A percentile compares a stretch with the other conserved stretches of the same genome.
Conservation (phyloP, 2,888 invertebrate species). For the Brachylomia viminalis region DNA sequence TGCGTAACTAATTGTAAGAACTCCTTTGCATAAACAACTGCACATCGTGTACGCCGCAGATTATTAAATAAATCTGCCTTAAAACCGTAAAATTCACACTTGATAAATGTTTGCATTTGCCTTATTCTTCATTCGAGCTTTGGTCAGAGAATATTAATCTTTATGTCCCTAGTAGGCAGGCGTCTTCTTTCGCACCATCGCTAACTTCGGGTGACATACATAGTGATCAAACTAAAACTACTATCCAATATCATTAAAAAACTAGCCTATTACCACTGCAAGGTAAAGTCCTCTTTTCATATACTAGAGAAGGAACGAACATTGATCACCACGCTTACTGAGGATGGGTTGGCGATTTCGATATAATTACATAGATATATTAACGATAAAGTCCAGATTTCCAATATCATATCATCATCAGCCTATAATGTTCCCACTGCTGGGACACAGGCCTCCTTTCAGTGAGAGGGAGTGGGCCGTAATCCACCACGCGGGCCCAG, state of each 20-base stretch:
- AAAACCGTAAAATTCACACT: neutral
- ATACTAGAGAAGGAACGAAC: too few species aligned
- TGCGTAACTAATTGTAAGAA: constrained; percentile 28
- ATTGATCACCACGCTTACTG: too few species aligned
- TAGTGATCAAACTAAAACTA: neutral
- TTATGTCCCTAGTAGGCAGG: neutral
- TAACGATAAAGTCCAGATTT: too few species aligned
- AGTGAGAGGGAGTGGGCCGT: too few species aligned
- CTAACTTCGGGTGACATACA: neutral
- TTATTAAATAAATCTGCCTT: neutral
- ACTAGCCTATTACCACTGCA: too few species aligned
- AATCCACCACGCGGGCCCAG: too few species aligned
- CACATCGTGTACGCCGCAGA: neutral
- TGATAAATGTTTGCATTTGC: neutral
- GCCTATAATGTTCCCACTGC: too few species aligned
- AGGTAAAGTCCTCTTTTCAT: too few species aligned
- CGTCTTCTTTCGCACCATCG: neutral
- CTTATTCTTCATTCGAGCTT: neutral
- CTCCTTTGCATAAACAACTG: constrained; percentile 4
- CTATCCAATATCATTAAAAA: neutral
- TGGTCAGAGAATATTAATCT: neutral
- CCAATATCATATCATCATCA: too few species aligned
- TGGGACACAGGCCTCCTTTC: too few species aligned
- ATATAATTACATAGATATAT: too few species aligned
- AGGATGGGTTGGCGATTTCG: too few species aligned